Percentiles rank a stretch among this genome's conserved stretches.
phyloP scores from a whole-genome alignment of 2,888 invertebrate species.

The Mayetiola destructor region DNA sequence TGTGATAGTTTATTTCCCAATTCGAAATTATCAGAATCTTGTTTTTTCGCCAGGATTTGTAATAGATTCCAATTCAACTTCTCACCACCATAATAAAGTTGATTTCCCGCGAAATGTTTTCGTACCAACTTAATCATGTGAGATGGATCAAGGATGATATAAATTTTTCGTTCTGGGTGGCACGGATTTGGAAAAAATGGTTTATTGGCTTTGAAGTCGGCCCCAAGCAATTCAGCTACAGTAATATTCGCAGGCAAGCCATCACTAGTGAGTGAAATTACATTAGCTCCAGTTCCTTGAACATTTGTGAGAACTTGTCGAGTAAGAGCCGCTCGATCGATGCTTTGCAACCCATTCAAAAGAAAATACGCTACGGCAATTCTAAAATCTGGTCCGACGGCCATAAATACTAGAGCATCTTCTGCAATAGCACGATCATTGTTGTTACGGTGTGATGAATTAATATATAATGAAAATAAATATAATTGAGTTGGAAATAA shows the following conservation, averaged over 20 bases:
- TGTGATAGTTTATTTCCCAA: not conserved
- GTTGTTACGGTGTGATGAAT: too few relatives aligned
- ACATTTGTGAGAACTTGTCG: not conserved
- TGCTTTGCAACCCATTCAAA: not conserved
- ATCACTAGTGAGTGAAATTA: constrained; percentile 1
- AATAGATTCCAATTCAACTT: not conserved
- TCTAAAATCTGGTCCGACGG: not conserved
- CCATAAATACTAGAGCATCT: not conserved
- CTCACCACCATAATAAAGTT: not conserved
- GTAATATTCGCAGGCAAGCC: not conserved
- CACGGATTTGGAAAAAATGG: not conserved
- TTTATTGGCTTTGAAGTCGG: not conserved
- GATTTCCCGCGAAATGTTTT: not conserved
- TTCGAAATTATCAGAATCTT: not conserved
- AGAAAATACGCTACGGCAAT: not conserved
- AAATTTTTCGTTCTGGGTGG: not conserved
- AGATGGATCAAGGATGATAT: not conserved
- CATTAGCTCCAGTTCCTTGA: not conserved
- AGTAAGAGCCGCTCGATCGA: not conserved
- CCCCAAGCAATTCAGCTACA: not conserved
- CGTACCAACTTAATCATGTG: not conserved
- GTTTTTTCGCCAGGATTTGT: not conserved
- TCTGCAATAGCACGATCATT: not conserved
- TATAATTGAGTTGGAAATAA: too few relatives aligned
- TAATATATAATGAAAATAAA: too few relatives aligned